phyloP scores from a whole-genome alignment of 2,888 invertebrate species.

The Odiellus spinosus region DNA sequence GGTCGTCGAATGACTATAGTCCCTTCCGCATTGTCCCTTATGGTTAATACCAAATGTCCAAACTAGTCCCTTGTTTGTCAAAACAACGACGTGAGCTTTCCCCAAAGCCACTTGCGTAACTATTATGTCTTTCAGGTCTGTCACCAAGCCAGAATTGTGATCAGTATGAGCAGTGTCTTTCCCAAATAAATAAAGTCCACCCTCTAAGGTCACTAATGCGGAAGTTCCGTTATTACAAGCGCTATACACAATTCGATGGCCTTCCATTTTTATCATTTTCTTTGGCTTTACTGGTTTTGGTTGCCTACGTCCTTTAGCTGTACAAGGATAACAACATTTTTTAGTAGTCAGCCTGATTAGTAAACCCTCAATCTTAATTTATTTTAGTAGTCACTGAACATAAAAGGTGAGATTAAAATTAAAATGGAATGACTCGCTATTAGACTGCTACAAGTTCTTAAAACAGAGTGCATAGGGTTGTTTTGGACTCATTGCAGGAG shows the following conservation, averaged over 20 bases:
- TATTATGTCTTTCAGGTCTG: slow-evolving; percentile 50
- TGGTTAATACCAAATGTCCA: slow-evolving; percentile 96
- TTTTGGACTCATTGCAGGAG: no score
- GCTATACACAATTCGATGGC: slow-evolving; percentile 59
- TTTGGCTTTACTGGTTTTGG: slow-evolving; percentile 84
- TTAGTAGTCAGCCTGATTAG: neutral
- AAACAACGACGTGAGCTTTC: slow-evolving; percentile 84
- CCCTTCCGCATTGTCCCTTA: slow-evolving; percentile 90
- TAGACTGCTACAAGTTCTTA: no score
- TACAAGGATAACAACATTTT: no score
- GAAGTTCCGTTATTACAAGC: slow-evolving; percentile 92
- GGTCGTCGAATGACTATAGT: slow-evolving; percentile 40
- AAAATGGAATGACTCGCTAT: no score
- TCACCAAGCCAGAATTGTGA: slow-evolving; percentile 47
- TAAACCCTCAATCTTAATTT: no score
- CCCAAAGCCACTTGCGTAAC: slow-evolving; percentile 67
- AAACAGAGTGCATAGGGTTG: no score
- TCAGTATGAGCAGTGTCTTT: slow-evolving; percentile 73
- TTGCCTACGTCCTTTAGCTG: slow-evolving; percentile 44
- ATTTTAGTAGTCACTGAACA: no score
- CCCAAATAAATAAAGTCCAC: slow-evolving; percentile 81
- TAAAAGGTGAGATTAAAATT: no score
- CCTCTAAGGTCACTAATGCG: slow-evolving; percentile 76
- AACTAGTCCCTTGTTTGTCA: slow-evolving; percentile 73
- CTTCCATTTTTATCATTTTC: slow-evolving; percentile 76